These are phyloP conservation scores for Phrynocephalus forsythii DNA, from an alignment of 2,797 vertebrate species.

Conservation along the genomic window DNA sequence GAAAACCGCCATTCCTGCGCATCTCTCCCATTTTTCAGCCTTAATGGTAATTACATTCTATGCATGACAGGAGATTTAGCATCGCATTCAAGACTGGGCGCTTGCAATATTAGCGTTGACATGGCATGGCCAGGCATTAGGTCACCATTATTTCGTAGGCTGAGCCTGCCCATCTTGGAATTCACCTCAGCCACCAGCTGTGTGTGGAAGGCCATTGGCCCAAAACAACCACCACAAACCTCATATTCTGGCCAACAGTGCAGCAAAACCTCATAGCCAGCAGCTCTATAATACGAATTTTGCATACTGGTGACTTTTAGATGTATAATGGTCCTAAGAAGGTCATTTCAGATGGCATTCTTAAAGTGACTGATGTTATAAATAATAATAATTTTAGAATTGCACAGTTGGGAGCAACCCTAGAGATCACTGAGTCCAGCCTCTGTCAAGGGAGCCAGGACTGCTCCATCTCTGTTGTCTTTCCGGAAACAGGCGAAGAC, in stretches of 20 bases:
- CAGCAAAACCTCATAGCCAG: background rate
- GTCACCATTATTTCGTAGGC: constrained; percentile 19
- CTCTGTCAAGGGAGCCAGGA: no score
- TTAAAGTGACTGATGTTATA: no score
- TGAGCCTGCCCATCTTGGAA: background rate
- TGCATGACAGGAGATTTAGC: constrained; percentile 73
- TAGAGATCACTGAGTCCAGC: no score
- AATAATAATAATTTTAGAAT: no score
- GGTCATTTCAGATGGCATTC: background rate
- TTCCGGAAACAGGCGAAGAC: no score
- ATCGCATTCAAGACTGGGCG: constrained; percentile 47
- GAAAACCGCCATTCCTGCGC: constrained; percentile 81
- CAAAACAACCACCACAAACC: background rate
- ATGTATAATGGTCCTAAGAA: background rate
- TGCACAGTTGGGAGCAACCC: no score
- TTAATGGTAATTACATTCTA: constrained; percentile 82
- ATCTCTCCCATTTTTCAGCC: constrained; percentile 81
- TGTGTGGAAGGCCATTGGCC: no score
- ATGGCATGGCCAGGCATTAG: constrained; percentile 58
- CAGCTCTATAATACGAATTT: background rate
- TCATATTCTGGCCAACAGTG: background rate
- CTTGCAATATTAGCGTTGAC: constrained; percentile 57
- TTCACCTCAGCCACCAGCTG: background rate
- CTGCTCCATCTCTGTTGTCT: no score
- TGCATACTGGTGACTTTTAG: background rate